A percentile compares a stretch with the other conserved stretches of the same genome.
Evolutionary conservation across 2,797 vertebrate genomes (phyloP).

Genomic region (Enteromius anoplus): DNA sequence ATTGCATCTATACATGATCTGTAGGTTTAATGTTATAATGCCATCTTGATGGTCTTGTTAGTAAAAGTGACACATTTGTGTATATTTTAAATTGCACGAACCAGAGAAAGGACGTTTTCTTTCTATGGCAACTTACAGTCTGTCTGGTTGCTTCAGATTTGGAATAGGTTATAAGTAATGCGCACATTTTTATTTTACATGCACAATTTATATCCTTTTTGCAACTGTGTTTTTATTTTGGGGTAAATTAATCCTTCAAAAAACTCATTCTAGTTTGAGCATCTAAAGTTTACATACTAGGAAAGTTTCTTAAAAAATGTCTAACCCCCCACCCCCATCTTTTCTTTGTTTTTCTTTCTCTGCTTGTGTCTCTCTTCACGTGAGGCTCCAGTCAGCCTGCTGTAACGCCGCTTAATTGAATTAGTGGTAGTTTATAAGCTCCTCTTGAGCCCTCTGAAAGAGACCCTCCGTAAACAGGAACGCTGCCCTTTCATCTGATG

Average conservation of each 20-base stretch:
- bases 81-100: neutral
- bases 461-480: conserved; percentile 61
- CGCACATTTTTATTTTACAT: neutral
- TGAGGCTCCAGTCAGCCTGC: conserved; percentile 69
- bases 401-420: conserved; percentile 70
- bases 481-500: conserved; percentile 68
- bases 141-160: neutral
- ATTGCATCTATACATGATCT: neutral
- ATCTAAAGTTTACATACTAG: neutral
- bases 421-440: conserved; percentile 70
- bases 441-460: conserved; percentile 58
- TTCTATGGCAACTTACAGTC: neutral
- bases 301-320: neutral
- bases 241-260: neutral
- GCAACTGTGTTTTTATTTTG: neutral
- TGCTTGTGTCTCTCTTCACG: conserved; percentile 38
- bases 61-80: neutral
- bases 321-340: neutral
- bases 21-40: neutral
- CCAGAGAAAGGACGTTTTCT: neutral
- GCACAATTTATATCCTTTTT: neutral
- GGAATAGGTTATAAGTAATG: neutral
- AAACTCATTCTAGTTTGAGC: neutral
- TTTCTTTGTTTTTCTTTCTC: neutral
- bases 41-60: neutral